Evolutionary conservation across 1,140 invertebrate genomes (phyloP), one percentile per base, ranked within the genome.

Genomic region (Solenopsis invicta): DNA sequence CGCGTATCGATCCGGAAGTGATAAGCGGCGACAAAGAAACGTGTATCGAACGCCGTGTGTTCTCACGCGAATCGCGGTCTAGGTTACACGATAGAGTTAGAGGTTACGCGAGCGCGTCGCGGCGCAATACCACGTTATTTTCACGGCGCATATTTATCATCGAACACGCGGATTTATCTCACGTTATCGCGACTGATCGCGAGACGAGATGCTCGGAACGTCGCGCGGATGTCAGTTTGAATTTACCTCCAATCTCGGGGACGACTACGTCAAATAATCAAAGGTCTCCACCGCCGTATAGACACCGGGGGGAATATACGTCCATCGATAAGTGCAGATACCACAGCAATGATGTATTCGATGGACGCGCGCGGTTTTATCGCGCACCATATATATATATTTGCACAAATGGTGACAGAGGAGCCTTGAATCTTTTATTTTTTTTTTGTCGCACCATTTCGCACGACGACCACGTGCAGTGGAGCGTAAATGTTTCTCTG

Each of bases 211-310:
- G 34, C 5, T 37, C 52, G 4, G 13, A 4, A n/a, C 8, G 9
- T 76, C 54, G 21, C 24, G 21, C 8, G 16, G 10, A n/a, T 2
- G 29, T 24, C 21, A n/a, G 16, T 61, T 77, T 62, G 56, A 77
- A 77, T 77, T 77, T 77, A 77, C 74, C 74, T 77, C 74, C 74
- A 62, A 74, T 21, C 18, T 52, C 50, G 18, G n/a, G 2, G 2
- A 2, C 8, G 41, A 21, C 37, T 48, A 77, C 71, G 29, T 74
- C 24, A 37, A 37, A 37, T 24, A 16, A 10, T 62, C 37, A 45
- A 56, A 41, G 37, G 29, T 4, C 24, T 45, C 21, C 13, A 29
- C 10, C 8, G 41, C 24, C 16, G 56, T 41, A 2, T 9, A 45
- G 24, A 76, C 24, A 52, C 52, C 16, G 34, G 8, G 2, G 45